Evolutionary conservation across 2,888 invertebrate genomes (phyloP).

Genomic region (Eupithecia pulchellata): DNA sequence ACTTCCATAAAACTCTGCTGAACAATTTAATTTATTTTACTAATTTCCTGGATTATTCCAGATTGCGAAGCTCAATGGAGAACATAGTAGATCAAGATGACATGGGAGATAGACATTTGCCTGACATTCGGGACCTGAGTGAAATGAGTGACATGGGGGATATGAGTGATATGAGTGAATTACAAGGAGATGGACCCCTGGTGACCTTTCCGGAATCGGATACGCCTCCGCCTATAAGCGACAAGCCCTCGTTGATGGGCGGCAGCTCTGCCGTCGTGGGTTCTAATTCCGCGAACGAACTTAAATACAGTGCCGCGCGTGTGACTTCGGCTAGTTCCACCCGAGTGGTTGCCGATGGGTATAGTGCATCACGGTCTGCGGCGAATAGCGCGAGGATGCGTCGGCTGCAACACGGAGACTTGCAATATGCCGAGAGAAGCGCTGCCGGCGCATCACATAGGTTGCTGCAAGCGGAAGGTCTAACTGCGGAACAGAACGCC

Average conservation of each 20-base stretch:
- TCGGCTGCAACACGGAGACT: conserved; percentile 91
- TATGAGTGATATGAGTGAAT: conserved; percentile 80
- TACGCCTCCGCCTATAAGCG: conserved; percentile 86
- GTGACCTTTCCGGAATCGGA: conserved; percentile 94
- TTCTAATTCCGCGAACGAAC: conserved; percentile 86
- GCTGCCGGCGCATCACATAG: conserved; percentile 92
- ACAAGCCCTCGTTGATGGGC: conserved; percentile 77
- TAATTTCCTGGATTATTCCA: conserved; percentile 55
- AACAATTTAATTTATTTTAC: conserved; percentile 19
- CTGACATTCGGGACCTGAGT: conserved; percentile 79
- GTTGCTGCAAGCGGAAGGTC: conserved; percentile 92
- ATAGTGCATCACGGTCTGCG: conserved; percentile 88
- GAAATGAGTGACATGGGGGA: conserved; percentile 81
- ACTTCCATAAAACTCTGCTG: conserved; percentile 36
- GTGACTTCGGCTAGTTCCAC: conserved; percentile 90
- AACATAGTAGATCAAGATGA: conserved; percentile 90
- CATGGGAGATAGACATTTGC: conserved; percentile 73
- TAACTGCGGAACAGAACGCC: conserved; percentile 94
- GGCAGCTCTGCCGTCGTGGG: conserved; percentile 74
- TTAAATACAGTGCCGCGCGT: conserved; percentile 94
- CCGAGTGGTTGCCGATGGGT: conserved; percentile 92
- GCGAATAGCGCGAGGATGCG: conserved; percentile 80
- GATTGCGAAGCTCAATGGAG: conserved; percentile 90
- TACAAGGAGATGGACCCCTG: conserved; percentile 86
- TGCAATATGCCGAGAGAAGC: conserved; percentile 92